Base-by-base conservation (phyloP, 2,888 invertebrate species). In the Clistopyga incitator region DNA sequence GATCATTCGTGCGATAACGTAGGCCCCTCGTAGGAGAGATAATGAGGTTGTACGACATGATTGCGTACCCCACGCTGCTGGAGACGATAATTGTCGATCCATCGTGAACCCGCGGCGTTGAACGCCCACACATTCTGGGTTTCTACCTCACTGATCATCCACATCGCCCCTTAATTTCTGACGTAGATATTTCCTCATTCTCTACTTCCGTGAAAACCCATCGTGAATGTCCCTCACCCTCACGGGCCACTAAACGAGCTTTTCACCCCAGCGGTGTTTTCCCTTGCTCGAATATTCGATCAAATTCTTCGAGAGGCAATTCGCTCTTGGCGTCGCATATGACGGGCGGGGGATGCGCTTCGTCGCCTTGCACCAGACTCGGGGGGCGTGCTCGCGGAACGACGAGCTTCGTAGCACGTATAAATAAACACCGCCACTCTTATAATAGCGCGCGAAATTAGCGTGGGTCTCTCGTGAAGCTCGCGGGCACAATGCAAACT, bases 371-470 rank as follows among this genome's bases (percentile, higher is more conserved):
- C 78, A 74, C 6, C 74, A 13, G 70, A 8, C 54, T n/a, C 29
- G 34, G 18, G 42, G 3, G 82, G 72, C 29, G 47, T 0, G 59
- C 11, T 6, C 54, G 20, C 18, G 56, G 50, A 25, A 59, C 23
- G 42, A 67, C 29, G 64, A 82, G 67, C 54, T 82, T 68, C 25
- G 29, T 47, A 67, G 59, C 61, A 23, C 54, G 85, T 90, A 90
- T 90, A 90, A 89, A 90, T 90, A 90, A 89, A 87, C 82, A 87
- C 86, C 86, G 88, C 84, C 82, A 89, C 81, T 88, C 90, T 90
- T 89, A 89, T 90, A 90, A 90, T 90, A 90, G 90, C 88, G 86
- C 86, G 87, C 84, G 54, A 90, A 84, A 90, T 90, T 89, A 90
- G 90, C 90, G 90, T 90, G 89, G 90, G 90, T 88, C 89, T 29